Evolutionary conservation across 2,888 invertebrate species (phyloP).

Genomic region (Pandemis heparana): DNA sequence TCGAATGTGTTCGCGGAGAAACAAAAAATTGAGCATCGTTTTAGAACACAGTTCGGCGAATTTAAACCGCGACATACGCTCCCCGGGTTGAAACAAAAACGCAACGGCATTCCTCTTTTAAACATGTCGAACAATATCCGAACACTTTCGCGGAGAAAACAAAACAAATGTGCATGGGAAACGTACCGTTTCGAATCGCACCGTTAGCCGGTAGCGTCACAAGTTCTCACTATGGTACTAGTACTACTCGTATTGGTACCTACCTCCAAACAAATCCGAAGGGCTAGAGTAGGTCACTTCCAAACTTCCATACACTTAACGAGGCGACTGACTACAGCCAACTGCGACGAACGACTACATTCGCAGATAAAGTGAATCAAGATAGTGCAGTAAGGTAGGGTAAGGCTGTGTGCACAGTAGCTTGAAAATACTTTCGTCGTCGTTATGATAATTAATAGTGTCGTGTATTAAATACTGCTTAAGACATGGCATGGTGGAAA

Average conservation of each 20-base stretch:
- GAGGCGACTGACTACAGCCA: slow-evolving; percentile 66
- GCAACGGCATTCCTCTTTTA: slow-evolving; percentile 7
- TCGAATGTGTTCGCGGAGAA: background rate
- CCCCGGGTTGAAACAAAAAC: background rate
- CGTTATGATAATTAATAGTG: background rate
- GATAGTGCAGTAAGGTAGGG: slow-evolving; percentile 73
- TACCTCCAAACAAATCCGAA: slow-evolving; percentile 38
- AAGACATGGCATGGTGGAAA: too few species aligned
- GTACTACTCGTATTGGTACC: background rate
- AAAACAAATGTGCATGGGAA: slow-evolving; percentile 22
- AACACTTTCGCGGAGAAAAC: slow-evolving; percentile 8
- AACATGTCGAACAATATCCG: background rate
- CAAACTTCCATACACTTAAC: slow-evolving; percentile 41
- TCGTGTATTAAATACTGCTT: too few species aligned
- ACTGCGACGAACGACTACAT: slow-evolving; percentile 68
- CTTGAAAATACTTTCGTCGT: slow-evolving; percentile 1
- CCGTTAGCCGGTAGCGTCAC: slow-evolving; percentile 27
- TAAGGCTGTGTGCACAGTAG: slow-evolving; percentile 55
- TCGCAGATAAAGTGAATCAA: slow-evolving; percentile 77
- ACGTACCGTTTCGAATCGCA: slow-evolving; percentile 21
- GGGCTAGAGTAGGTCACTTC: slow-evolving; percentile 22
- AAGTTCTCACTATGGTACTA: background rate
- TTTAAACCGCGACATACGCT: background rate
- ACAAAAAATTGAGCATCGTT: slow-evolving; percentile 23
- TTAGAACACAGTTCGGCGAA: background rate